Conservation (phyloP, 2,888 invertebrate genomes). For the Chrysolina oricalcia region DNA sequence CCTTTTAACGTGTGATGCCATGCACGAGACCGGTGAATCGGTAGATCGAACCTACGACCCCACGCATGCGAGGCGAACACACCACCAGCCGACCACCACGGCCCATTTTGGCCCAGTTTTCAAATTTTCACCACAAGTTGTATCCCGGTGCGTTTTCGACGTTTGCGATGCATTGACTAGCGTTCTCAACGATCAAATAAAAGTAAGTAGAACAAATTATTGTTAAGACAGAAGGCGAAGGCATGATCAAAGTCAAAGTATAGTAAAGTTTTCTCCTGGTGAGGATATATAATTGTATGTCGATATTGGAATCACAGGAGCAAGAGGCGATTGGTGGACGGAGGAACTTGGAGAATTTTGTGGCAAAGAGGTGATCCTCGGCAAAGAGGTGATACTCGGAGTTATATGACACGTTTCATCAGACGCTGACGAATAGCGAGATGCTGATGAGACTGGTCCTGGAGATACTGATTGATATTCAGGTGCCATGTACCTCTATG, state of each 20-base stretch:
- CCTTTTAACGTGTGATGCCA: no score
- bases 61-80: no score
- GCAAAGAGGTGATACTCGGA: no score
- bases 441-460: neutral
- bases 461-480: neutral
- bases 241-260: constrained; percentile 13
- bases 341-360: constrained; percentile 21
- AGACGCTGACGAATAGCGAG: constrained; percentile 28
- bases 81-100: no score
- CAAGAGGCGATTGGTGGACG: constrained; percentile 23
- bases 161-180: constrained; percentile 37
- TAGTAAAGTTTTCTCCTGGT: constrained; percentile 30
- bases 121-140: constrained; percentile 45
- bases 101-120: no score
- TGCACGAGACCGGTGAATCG: no score
- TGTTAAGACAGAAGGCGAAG: constrained; percentile 23
- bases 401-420: no score
- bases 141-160: constrained; percentile 36
- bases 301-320: constrained; percentile 2
- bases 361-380: no score
- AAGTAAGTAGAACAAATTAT: constrained; percentile 30
- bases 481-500: neutral
- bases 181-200: constrained; percentile 36
- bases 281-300: constrained; percentile 10
- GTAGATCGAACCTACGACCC: no score